Conservation (phyloP, 2,888 invertebrate genomes). For the Mellilla xanthometata region DNA sequence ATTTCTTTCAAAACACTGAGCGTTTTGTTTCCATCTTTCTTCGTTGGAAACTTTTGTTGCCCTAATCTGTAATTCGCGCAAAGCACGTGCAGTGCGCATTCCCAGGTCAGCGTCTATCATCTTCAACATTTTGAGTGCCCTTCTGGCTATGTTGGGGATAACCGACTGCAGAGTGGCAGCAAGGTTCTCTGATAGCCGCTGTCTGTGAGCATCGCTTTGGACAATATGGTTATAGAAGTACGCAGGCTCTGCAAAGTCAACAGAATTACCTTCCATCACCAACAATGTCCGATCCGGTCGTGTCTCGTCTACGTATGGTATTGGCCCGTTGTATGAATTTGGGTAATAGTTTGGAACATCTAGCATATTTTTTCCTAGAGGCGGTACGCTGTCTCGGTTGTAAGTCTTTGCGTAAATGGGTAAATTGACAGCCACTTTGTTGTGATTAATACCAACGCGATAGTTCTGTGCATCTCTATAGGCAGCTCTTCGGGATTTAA, state of each 20-base stretch:
- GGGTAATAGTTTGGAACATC: conserved; percentile 46
- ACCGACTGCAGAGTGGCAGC: conserved; percentile 19
- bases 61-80: conserved; percentile 19
- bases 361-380: conserved; percentile 35
- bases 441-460: conserved; percentile 43
- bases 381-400: conserved; percentile 40
- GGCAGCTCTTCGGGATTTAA: conserved; percentile 69
- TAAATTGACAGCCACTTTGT: conserved; percentile 41
- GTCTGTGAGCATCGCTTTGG: conserved; percentile 77
- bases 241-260: conserved; percentile 82
- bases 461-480: conserved; percentile 81
- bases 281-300: conserved; percentile 31
- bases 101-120: conserved; percentile 89
- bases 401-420: conserved; percentile 40
- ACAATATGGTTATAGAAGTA: conserved; percentile 85
- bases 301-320: conserved; percentile 40
- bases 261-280: conserved; percentile 36
- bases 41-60: conserved; percentile 10
- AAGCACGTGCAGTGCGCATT: conserved; percentile 70
- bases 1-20: conserved; percentile 20
- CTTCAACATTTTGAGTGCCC: conserved; percentile 89
- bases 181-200: conserved; percentile 17
- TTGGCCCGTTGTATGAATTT: conserved; percentile 45
- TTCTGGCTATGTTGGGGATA: conserved; percentile 68
- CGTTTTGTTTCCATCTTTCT: conserved; percentile 12